Conservation (phyloP, 2,797 vertebrate genomes). For the Cryptoblepharus egeriae region DNA sequence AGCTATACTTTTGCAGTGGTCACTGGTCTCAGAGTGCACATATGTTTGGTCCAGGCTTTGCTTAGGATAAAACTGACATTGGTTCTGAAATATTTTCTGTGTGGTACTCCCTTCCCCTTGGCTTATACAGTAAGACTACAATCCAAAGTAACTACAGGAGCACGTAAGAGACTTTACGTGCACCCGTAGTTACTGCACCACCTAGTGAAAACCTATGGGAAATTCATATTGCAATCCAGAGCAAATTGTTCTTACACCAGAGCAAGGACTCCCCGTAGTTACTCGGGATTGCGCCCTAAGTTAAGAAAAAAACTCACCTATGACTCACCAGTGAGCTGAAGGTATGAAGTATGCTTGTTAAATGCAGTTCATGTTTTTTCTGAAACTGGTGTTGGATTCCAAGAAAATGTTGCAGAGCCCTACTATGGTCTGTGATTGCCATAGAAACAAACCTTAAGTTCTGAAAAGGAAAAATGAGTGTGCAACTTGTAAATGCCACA, state of each 20-base stretch:
- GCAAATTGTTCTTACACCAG: too few species aligned
- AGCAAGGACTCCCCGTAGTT: too few species aligned
- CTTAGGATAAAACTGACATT: not conserved
- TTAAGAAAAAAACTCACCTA: not conserved
- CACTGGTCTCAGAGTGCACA: too few species aligned
- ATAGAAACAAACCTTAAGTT: conserved; percentile 17
- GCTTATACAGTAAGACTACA: too few species aligned
- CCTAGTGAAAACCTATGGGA: too few species aligned
- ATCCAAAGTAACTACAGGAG: too few species aligned
- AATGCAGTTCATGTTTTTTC: not conserved
- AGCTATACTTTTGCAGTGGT: too few species aligned
- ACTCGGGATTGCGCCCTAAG: too few species aligned
- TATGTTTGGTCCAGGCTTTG: not conserved
- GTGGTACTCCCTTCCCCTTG: not conserved
- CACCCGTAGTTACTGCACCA: too few species aligned
- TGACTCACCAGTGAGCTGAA: not conserved
- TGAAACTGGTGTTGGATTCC: not conserved
- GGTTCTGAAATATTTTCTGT: not conserved
- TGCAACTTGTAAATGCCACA: conserved; percentile 1
- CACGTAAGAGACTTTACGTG: too few species aligned
- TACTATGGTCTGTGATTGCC: conserved; percentile 8
- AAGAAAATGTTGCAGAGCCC: not conserved
- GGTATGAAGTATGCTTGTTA: not conserved
- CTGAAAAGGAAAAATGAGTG: not conserved
- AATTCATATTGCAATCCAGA: too few species aligned